Evolutionary conservation across 2,113 vertebrate species (phyloP), one percentile per base, ranked within the genome.

Genomic region (Toxotes chatareus): DNA sequence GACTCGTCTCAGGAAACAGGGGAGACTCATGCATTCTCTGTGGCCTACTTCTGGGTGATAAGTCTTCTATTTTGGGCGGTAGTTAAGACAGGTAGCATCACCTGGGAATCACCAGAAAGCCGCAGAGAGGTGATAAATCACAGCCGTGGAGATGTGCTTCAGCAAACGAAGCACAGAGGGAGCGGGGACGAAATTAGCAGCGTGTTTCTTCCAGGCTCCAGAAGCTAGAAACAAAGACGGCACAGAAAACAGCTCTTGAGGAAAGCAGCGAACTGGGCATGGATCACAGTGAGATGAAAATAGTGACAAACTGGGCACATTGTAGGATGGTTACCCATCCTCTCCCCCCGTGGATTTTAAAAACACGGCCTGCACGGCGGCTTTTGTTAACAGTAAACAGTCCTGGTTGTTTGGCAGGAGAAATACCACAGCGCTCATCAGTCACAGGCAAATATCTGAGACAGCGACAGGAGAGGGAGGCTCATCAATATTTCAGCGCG

Each of bases 401-500:
- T 57, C 73, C 36, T 27, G 53, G 23, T 38, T 60, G 65, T 82
- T 79, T 78, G 67, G 70, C 67, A 63, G 47, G 59, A 38, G 72
- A 77, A 67, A 71, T 1, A 65, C 16, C 49, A 56, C 0, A 4
- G 53, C 34, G 7, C 49, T 79, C 82, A 81, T 76, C 79, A 76
- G 83, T 80, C 84, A 36, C 34, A 80, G 36, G 56, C 40, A 68
- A 83, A 79, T 64, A 65, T 82, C 70, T 72, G 65, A 74, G 42
- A 69, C 57, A 2, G 44, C 13, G 55, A 16, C 19, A 10, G 77
- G 38, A 73, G 67, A 66, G 3, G 17, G 42, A 60, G 49, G 23
- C 59, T 83, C 82, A 85, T 91, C 86, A 77, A 85, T 90, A 85
- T 90, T 85, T 90, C 60, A 86, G 77, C 0, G 62, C 32, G 7